Percentiles rank a stretch among this genome's conserved stretches.
Evolutionary conservation across 2,888 invertebrate genomes (phyloP).

Genomic region (Leptopilina myrica): DNA sequence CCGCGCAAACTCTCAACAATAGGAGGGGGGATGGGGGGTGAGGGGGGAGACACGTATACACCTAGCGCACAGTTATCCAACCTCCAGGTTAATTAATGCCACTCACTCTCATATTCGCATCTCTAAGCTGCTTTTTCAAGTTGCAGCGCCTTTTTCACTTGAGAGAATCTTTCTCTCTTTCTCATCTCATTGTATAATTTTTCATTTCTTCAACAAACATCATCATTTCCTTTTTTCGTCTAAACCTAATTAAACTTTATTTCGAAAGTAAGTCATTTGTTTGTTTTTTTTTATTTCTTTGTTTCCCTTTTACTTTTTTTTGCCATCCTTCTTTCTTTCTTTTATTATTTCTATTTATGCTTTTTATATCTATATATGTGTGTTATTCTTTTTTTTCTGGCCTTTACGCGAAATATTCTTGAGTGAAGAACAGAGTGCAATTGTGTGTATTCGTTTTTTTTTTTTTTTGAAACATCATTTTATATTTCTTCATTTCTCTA

Average conservation of each 20-base stretch:
- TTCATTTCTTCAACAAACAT: slow-evolving; percentile 39
- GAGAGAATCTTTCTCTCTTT: background rate
- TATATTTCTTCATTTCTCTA: no score
- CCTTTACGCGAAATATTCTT: no score
- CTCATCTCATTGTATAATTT: slow-evolving; percentile 35
- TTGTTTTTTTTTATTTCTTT: no score
- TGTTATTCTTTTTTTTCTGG: background rate
- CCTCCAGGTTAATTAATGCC: slow-evolving; percentile 37
- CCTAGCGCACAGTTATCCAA: slow-evolving; percentile 6
- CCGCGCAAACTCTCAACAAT: slow-evolving; percentile 16
- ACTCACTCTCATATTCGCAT: slow-evolving; percentile 40
- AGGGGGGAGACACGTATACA: no score
- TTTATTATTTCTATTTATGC: background rate
- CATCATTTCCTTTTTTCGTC: background rate
- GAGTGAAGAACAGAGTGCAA: no score
- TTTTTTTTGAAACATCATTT: no score
- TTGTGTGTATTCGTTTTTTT: no score
- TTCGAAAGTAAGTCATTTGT: background rate
- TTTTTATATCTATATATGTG: background rate
- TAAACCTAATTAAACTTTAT: slow-evolving; percentile 40
- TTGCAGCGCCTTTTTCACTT: slow-evolving; percentile 33
- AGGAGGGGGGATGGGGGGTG: no score
- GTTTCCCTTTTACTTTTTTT: no score
- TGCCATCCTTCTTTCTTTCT: background rate
- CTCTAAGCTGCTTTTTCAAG: slow-evolving; percentile 34